Conservation (phyloP, 2,888 invertebrate genomes). For the Pseudolycoriella hygida region DNA sequence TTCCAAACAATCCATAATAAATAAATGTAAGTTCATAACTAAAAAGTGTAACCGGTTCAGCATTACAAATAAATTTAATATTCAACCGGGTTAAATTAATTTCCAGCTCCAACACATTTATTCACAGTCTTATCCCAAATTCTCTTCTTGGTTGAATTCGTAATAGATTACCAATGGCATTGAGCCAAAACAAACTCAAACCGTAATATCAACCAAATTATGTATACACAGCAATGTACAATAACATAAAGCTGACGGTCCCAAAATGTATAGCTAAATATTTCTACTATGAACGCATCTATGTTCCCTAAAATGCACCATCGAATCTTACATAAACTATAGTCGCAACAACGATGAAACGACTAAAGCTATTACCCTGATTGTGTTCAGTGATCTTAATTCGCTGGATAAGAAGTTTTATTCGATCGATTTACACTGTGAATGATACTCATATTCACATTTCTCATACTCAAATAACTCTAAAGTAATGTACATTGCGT, state of each 20-base stretch:
- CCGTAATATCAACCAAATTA: no score
- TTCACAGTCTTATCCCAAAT: background rate
- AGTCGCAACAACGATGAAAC: no score
- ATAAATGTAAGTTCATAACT: no score
- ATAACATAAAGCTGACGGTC: background rate
- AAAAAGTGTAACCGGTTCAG: no score
- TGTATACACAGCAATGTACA: no score
- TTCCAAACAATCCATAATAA: no score
- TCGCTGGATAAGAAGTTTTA: background rate
- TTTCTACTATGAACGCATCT: background rate
- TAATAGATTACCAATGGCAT: constrained; percentile 7
- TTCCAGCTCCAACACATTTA: background rate
- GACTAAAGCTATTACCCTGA: background rate
- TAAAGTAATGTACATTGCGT: no score
- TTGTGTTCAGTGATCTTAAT: background rate
- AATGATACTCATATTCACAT: background rate
- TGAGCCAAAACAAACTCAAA: constrained; percentile 1
- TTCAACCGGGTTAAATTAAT: background rate
- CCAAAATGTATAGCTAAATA: background rate
- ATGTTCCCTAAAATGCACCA: no score
- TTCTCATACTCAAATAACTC: background rate
- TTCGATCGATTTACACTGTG: background rate
- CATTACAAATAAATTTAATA: background rate
- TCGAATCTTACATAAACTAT: no score
- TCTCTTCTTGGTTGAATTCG: background rate